phyloP scores from a whole-genome alignment of 2,113 vertebrate species.

The Ptyas mucosa region DNA sequence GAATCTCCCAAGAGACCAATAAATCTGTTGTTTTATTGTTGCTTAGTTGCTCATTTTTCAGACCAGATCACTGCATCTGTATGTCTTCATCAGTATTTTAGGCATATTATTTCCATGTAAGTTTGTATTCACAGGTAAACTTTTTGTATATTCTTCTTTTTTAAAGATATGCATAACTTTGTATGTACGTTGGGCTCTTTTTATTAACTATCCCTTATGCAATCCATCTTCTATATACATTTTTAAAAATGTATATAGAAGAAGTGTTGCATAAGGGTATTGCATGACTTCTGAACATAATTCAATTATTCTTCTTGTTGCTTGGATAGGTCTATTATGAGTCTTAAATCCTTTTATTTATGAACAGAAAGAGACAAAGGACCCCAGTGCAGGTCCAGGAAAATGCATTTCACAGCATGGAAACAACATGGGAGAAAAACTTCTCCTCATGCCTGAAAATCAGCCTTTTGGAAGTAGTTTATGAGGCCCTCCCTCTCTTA shows the following conservation, averaged over 20 bases:
- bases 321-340: not conserved
- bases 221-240: not conserved
- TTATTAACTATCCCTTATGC: not conserved
- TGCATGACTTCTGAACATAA: not conserved
- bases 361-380: not conserved
- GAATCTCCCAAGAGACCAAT: not conserved
- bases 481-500: not conserved
- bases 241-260: not conserved
- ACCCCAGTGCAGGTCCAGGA: not conserved
- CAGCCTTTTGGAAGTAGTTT: not conserved
- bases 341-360: not conserved
- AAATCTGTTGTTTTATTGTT: not conserved
- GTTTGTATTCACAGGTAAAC: not conserved
- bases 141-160: not conserved
- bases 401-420: not conserved
- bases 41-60: not conserved
- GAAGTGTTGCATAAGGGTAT: not conserved
- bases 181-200: not conserved
- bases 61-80: not conserved
- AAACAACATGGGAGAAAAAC: not conserved
- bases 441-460: not conserved
- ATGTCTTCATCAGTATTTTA: not conserved
- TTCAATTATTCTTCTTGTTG: not conserved
- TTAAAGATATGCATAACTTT: not conserved
- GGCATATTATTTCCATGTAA: not conserved